A percentile compares a stretch with the other conserved stretches of the same genome.
Conservation (phyloP, 2,797 vertebrate species). For the Peromyscus eremicus region DNA sequence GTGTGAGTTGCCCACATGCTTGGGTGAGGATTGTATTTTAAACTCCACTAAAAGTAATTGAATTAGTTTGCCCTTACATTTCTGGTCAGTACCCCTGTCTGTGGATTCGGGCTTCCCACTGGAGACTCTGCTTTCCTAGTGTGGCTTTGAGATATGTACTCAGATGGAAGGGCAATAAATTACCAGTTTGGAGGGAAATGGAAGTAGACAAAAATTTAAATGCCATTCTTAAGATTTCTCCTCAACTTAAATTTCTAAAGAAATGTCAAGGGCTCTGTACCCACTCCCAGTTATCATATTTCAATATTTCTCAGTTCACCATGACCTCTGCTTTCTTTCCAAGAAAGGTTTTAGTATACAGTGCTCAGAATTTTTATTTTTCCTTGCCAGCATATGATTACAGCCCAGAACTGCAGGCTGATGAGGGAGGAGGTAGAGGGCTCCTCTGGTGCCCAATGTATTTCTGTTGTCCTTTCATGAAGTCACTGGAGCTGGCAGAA, state of each 20-base stretch:
- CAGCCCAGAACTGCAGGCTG: not conserved
- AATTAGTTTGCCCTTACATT: constrained; percentile 55
- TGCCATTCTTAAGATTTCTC: constrained; percentile 27
- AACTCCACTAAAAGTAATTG: constrained; percentile 52
- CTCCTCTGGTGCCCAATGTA: not conserved
- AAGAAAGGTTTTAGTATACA: not conserved
- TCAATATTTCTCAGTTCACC: not conserved
- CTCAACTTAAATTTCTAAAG: constrained; percentile 45
- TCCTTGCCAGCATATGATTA: not conserved
- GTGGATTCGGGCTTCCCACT: not conserved
- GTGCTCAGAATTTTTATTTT: not conserved
- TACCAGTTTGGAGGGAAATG: constrained; percentile 7
- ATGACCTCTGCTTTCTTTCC: not conserved
- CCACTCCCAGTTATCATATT: not conserved
- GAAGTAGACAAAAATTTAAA: constrained; percentile 54
- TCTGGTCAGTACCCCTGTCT: not conserved
- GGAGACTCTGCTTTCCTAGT: constrained; percentile 50
- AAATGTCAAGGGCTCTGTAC: not conserved
- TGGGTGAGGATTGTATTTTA: constrained; percentile 66
- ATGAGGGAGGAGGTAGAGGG: not conserved
- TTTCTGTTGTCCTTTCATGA: not conserved
- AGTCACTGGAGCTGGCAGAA: not conserved
- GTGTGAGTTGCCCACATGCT: constrained; percentile 17
- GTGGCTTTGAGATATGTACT: not conserved
- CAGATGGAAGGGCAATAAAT: not conserved